A percentile compares a stretch with the other conserved stretches of the same genome.
Evolutionary conservation across 2,797 vertebrate genomes (phyloP).

Genomic region (Phrynocephalus guinanensis): DNA sequence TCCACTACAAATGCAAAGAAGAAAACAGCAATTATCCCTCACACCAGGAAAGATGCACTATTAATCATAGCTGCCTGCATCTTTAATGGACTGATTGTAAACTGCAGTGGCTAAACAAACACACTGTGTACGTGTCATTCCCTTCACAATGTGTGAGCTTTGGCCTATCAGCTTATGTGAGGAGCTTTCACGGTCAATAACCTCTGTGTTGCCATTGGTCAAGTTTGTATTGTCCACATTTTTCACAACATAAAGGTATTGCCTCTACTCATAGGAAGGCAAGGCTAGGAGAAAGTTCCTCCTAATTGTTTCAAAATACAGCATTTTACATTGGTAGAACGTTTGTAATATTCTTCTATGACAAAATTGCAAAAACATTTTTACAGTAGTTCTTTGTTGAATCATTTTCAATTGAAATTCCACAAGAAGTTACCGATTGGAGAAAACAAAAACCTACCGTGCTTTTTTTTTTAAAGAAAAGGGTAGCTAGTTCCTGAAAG

Average conservation of each 20-base stretch:
- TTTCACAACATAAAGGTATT: background rate
- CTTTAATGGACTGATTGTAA: conserved; percentile 41
- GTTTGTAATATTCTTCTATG: background rate
- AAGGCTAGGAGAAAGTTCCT: background rate
- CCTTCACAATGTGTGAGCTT: conserved; percentile 5
- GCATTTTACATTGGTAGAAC: background rate
- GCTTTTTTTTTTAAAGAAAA: background rate
- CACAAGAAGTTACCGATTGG: background rate
- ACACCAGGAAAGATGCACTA: conserved; percentile 51
- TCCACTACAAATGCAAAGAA: conserved; percentile 75
- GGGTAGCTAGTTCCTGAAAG: conserved; percentile 1
- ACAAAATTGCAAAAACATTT: background rate
- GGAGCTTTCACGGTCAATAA: background rate
- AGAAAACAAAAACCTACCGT: background rate
- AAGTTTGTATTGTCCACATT: background rate
- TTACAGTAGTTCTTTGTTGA: background rate
- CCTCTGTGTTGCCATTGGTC: background rate
- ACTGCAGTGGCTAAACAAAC: background rate
- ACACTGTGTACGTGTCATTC: background rate
- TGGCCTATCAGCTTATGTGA: background rate
- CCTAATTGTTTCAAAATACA: background rate
- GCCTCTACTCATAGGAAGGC: background rate
- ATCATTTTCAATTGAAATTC: background rate
- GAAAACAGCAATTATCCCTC: conserved; percentile 65
- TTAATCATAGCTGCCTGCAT: conserved; percentile 32